Evolutionary conservation across 1,140 invertebrate species (phyloP).

Genomic region (Dendrolimus kikuchii): DNA sequence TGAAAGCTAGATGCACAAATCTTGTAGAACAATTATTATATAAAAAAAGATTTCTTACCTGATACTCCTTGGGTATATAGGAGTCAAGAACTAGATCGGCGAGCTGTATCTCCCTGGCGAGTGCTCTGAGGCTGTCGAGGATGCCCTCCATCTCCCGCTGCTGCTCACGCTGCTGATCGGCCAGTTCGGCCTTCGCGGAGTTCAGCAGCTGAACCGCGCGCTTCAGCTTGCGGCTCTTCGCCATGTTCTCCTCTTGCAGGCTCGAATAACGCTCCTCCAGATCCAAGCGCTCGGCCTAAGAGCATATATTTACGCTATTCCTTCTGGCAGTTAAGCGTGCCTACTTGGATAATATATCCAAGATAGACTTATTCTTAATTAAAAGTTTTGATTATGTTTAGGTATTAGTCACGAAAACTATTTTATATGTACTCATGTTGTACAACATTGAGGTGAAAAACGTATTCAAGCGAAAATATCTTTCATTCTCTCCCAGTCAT

Average conservation of each 20-base stretch:
- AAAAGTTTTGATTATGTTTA: no score
- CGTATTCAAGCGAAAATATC: no score
- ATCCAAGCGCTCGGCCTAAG: constrained; percentile 89
- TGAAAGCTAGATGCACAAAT: no score
- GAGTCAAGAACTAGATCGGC: constrained; percentile 89
- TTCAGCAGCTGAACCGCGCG: constrained; percentile 88
- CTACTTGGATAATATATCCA: no score
- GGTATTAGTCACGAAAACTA: no score
- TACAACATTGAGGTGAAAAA: no score
- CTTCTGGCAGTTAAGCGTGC: neutral
- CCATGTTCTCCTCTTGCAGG: constrained; percentile 93
- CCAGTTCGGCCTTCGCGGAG: constrained; percentile 88
- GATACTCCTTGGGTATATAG: constrained; percentile 94
- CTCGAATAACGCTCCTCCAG: constrained; percentile 97
- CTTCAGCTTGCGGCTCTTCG: constrained; percentile 94
- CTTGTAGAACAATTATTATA: no score
- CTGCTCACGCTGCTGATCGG: constrained; percentile 93
- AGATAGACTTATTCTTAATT: no score
- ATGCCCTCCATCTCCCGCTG: constrained; percentile 97
- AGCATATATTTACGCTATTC: neutral
- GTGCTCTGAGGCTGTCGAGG: constrained; percentile 91
- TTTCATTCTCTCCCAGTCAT: no score
- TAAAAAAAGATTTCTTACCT: constrained; percentile 22
- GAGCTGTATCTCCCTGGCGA: constrained; percentile 92
- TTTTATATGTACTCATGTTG: no score